Evolutionary conservation across 2,113 vertebrate species (phyloP).

Genomic region (Pitta sordida): DNA sequence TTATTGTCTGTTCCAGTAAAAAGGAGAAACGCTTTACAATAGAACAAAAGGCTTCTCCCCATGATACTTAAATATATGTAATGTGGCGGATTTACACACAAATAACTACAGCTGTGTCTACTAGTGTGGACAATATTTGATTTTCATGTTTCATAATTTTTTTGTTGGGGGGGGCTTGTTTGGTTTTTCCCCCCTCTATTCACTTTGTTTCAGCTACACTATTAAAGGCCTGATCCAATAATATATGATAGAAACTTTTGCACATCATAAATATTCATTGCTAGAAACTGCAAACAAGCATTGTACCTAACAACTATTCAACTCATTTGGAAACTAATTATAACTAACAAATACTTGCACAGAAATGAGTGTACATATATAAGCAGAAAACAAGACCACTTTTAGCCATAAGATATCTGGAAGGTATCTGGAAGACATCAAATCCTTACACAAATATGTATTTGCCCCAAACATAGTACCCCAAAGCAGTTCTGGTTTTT

Average conservation of each 20-base stretch:
- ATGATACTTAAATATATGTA: neutral
- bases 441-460: neutral
- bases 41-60: no score
- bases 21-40: no score
- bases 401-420: neutral
- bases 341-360: neutral
- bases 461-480: neutral
- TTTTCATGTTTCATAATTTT: neutral
- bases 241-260: neutral
- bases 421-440: neutral
- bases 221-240: neutral
- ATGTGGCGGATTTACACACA: neutral
- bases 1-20: no score
- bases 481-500: neutral
- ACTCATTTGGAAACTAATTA: neutral
- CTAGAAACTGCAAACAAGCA: neutral
- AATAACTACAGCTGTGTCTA: neutral
- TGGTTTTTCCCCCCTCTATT: neutral
- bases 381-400: neutral
- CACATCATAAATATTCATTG: slow-evolving; percentile 7
- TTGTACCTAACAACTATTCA: neutral
- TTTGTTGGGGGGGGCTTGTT: neutral
- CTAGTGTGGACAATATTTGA: neutral
- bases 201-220: neutral
- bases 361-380: neutral